phyloP scores from a whole-genome alignment of 2,113 vertebrate species.

The Tricholaema leucomelas region DNA sequence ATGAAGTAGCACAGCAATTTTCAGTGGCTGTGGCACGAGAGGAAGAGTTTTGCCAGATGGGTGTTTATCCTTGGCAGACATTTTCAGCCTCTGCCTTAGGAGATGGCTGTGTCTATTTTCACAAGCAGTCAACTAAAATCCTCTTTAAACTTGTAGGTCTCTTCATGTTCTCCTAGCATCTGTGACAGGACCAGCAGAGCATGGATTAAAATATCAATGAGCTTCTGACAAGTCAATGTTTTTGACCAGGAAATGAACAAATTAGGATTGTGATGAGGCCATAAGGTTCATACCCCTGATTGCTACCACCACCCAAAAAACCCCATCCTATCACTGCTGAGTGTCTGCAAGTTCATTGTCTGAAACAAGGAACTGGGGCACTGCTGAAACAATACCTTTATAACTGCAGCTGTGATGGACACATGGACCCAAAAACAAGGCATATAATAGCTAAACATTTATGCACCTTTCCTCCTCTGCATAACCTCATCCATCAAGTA shows the following conservation, averaged over 20 bases:
- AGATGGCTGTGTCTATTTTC: constrained; percentile 34
- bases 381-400: background rate
- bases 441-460: background rate
- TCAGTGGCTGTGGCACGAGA: constrained; percentile 18
- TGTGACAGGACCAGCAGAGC: constrained; percentile 1
- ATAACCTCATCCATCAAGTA: background rate
- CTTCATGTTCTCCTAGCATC: background rate
- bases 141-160: constrained; percentile 43
- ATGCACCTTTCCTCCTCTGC: background rate
- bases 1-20: constrained; percentile 34
- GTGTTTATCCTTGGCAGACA: constrained; percentile 29
- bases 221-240: background rate
- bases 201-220: background rate
- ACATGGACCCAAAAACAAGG: background rate
- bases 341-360: background rate
- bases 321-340: background rate
- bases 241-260: constrained; percentile 2
- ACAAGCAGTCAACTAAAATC: constrained; percentile 51
- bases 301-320: background rate
- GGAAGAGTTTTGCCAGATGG: constrained; percentile 30
- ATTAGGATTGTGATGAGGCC: background rate
- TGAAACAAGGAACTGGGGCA: background rate
- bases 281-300: background rate
- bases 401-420: background rate
- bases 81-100: constrained; percentile 39